A percentile compares a stretch with the other conserved stretches of the same genome.
These are phyloP conservation scores for Megaleporinus macrocephalus DNA, from an alignment of 2,113 vertebrate species.

Conservation along the genomic window DNA sequence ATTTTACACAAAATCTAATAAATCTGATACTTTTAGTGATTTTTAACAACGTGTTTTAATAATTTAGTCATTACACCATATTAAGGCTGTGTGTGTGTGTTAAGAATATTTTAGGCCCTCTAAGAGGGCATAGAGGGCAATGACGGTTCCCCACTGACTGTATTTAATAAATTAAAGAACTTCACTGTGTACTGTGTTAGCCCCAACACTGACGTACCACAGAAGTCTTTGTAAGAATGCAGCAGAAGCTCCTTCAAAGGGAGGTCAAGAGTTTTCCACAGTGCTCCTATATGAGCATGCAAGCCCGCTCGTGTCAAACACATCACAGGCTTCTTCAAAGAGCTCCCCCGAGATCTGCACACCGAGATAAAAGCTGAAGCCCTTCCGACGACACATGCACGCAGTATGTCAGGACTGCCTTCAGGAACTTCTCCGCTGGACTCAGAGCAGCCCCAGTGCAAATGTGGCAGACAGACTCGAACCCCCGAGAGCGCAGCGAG, in stretches of 20 bases:
- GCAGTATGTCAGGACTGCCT: neutral
- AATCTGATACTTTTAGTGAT: too few relatives aligned
- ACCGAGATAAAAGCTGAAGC: slow-evolving; percentile 27
- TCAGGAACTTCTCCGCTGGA: neutral
- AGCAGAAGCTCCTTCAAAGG: neutral
- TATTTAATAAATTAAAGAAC: too few relatives aligned
- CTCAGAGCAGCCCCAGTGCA: neutral
- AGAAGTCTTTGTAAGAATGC: neutral
- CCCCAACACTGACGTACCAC: too few relatives aligned
- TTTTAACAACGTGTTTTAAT: too few relatives aligned
- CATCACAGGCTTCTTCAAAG: neutral
- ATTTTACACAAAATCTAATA: too few relatives aligned
- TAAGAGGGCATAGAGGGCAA: too few relatives aligned
- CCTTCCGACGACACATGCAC: neutral
- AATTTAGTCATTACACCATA: too few relatives aligned
- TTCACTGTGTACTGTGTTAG: too few relatives aligned
- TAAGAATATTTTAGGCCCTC: too few relatives aligned
- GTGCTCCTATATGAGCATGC: neutral
- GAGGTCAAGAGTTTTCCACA: neutral
- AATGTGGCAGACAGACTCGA: slow-evolving; percentile 32
- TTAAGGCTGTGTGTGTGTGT: too few relatives aligned
- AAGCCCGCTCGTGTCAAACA: neutral
- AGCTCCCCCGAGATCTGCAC: neutral
- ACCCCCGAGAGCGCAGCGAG: neutral
- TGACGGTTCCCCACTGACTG: too few relatives aligned